These are phyloP conservation scores for Tribolium castaneum DNA, from an alignment of 1,140 invertebrate genomes.

Conservation along the genomic window DNA sequence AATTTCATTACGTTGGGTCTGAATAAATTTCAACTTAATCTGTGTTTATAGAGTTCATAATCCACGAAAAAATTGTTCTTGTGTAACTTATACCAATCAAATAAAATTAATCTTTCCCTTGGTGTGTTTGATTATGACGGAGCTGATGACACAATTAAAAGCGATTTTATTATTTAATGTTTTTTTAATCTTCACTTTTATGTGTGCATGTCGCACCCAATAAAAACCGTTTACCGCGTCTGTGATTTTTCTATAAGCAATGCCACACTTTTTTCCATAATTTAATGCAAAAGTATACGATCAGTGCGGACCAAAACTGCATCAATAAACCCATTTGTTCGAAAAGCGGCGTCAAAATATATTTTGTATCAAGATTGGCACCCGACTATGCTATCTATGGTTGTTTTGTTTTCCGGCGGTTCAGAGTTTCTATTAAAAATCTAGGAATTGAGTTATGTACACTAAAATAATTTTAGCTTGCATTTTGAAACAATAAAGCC, in stretches of 20 bases:
- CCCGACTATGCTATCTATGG: background rate
- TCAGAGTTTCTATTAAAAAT: slow-evolving; percentile 9
- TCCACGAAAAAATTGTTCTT: slow-evolving; percentile 14
- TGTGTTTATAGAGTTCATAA: background rate
- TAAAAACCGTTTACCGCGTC: background rate
- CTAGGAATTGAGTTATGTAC: slow-evolving; percentile 42
- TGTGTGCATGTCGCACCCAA: background rate
- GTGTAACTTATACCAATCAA: slow-evolving; percentile 14
- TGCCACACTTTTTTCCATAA: background rate
- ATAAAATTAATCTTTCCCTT: background rate
- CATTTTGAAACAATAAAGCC: slow-evolving; percentile 31
- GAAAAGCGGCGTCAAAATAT: background rate
- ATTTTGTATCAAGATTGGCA: background rate
- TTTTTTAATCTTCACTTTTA: background rate
- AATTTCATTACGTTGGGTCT: slow-evolving; percentile 19
- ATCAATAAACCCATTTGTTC: background rate
- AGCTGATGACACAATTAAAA: background rate
- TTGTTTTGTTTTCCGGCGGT: background rate
- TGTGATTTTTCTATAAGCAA: no score
- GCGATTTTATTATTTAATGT: background rate
- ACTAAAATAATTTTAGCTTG: slow-evolving; percentile 38
- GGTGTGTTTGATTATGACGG: no score
- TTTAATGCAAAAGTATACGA: slow-evolving; percentile 18
- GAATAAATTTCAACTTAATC: slow-evolving; percentile 9
- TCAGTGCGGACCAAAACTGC: background rate